A percentile compares a stretch with the other conserved stretches of the same genome.
These are phyloP conservation scores for Vanacampus margaritifer DNA, from an alignment of 2,113 vertebrate genomes.

Conservation along the genomic window DNA sequence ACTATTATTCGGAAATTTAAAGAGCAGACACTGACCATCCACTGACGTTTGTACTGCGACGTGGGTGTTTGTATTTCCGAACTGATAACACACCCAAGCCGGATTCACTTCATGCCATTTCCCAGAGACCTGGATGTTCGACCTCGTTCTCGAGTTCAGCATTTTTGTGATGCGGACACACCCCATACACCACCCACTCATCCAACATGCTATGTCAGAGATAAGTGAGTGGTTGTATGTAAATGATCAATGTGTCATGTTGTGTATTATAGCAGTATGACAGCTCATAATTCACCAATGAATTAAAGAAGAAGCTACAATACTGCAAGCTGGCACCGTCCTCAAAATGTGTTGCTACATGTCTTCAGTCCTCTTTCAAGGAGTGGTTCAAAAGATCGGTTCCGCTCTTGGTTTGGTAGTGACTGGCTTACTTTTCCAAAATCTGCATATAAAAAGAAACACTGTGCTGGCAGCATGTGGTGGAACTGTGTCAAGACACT, in stretches of 20 bases:
- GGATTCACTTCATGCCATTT: neutral
- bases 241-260: too few relatives aligned
- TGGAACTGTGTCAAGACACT: neutral
- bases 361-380: too few relatives aligned
- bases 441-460: too few relatives aligned
- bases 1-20: too few relatives aligned
- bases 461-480: neutral
- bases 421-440: too few relatives aligned
- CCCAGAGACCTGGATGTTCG: constrained; percentile 13
- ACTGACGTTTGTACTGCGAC: neutral
- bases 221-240: constrained; percentile 6
- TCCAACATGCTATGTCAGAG: constrained; percentile 2
- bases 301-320: too few relatives aligned
- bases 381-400: too few relatives aligned
- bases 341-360: too few relatives aligned
- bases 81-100: neutral
- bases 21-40: neutral
- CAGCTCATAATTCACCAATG: too few relatives aligned
- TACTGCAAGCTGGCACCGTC: too few relatives aligned
- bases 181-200: neutral
- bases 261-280: too few relatives aligned
- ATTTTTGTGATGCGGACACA: neutral
- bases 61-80: neutral
- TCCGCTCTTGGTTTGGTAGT: too few relatives aligned
- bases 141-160: constrained; percentile 17